Percentiles rank a stretch among this genome's conserved stretches.
Evolutionary conservation across 2,797 vertebrate species (phyloP).

Genomic region (Pteronotus mesoamericanus): DNA sequence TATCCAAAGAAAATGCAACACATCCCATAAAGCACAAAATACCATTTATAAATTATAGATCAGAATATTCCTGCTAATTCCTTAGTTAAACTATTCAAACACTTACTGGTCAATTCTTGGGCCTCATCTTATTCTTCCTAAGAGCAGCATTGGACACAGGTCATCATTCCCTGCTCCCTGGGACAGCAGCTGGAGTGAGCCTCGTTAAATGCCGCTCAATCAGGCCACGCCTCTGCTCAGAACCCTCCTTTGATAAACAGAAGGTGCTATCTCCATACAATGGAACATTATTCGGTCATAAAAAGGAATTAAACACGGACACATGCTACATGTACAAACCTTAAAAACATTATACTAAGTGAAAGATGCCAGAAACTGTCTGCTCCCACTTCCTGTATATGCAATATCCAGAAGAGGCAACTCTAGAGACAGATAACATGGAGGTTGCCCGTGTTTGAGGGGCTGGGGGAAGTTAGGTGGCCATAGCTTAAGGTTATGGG

Average conservation of each 20-base stretch:
- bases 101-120: constrained; percentile 13
- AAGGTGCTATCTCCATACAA: neutral
- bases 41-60: constrained; percentile 40
- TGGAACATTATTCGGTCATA: constrained; percentile 19
- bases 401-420: neutral
- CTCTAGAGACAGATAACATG: neutral
- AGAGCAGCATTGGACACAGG: constrained; percentile 18
- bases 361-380: neutral
- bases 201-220: neutral
- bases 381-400: neutral
- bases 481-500: neutral
- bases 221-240: neutral
- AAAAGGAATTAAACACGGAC: neutral
- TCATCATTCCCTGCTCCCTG: neutral
- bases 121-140: constrained; percentile 29
- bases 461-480: neutral
- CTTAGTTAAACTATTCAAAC: constrained; percentile 45
- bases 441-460: neutral
- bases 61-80: constrained; percentile 48
- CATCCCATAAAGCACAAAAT: constrained; percentile 39
- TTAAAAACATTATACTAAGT: neutral
- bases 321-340: neutral
- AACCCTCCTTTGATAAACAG: neutral
- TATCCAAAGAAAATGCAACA: constrained; percentile 57
- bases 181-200: neutral